A percentile compares a stretch with the other conserved stretches of the same genome.
Conservation (phyloP, 2,797 vertebrate genomes). For the Vultur gryphus region DNA sequence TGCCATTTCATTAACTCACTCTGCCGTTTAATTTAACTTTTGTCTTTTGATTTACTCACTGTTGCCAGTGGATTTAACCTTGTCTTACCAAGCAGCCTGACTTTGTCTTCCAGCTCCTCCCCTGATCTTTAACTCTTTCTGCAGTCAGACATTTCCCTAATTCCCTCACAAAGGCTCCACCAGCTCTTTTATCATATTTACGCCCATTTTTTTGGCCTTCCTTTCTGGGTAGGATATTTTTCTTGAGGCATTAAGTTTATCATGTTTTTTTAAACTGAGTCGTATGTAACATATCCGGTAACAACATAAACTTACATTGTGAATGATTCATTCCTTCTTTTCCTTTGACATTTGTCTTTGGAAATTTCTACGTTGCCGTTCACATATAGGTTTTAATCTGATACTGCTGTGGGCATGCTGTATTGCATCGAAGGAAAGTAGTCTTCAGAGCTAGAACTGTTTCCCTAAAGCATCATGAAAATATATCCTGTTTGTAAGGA, state of each 20-base stretch:
- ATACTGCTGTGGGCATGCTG: neutral
- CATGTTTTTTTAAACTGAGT: neutral
- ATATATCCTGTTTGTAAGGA: neutral
- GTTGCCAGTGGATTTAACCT: neutral
- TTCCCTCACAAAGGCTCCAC: neutral
- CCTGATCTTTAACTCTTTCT: neutral
- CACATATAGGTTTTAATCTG: neutral
- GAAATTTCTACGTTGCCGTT: neutral
- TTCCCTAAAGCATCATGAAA: neutral
- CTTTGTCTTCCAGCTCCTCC: neutral
- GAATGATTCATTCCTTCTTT: neutral
- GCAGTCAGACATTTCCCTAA: neutral
- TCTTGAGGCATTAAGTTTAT: neutral
- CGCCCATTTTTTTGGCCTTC: neutral
- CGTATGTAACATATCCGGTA: neutral
- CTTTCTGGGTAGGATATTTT: neutral
- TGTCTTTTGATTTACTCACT: conserved; percentile 12
- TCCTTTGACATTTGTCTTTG: neutral
- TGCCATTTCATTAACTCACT: conserved; percentile 30
- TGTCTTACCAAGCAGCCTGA: neutral
- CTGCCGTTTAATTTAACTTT: conserved; percentile 30
- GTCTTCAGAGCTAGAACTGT: neutral
- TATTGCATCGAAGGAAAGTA: neutral
- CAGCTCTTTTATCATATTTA: neutral
- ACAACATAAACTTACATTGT: neutral